phyloP scores from a whole-genome alignment of 2,113 vertebrate species.

The Candoia aspera region DNA sequence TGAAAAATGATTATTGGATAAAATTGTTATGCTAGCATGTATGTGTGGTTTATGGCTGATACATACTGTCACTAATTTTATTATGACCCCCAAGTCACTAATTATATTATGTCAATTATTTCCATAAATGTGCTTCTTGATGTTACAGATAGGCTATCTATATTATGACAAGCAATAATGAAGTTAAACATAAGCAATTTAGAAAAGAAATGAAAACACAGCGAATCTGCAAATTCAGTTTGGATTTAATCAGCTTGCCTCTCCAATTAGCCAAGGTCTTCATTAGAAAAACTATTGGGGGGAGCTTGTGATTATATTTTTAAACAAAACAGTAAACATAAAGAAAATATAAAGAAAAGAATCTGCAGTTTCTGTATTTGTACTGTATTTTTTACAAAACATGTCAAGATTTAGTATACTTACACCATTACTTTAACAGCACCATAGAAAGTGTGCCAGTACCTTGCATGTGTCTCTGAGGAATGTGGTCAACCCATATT shows the following conservation, averaged over 20 bases:
- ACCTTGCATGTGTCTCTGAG: neutral
- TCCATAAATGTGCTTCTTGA: neutral
- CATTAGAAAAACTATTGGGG: slow-evolving; percentile 51
- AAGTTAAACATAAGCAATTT: slow-evolving; percentile 57
- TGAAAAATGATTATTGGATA: slow-evolving; percentile 35
- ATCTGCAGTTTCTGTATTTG: slow-evolving; percentile 11
- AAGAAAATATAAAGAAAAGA: slow-evolving; percentile 15
- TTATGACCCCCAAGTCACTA: too few species aligned
- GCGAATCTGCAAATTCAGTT: slow-evolving; percentile 55
- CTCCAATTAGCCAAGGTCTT: slow-evolving; percentile 54
- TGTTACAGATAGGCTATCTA: slow-evolving; percentile 37
- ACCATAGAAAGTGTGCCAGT: neutral
- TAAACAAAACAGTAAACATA: neutral
- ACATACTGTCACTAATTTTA: neutral
- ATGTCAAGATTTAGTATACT: neutral
- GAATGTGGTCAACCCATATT: neutral
- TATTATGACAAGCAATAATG: slow-evolving; percentile 57
- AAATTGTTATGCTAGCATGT: slow-evolving; percentile 46
- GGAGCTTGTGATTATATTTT: slow-evolving; percentile 26
- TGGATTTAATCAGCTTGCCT: slow-evolving; percentile 56
- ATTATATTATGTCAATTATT: slow-evolving; percentile 7
- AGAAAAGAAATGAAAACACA: slow-evolving; percentile 57
- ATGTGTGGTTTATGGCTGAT: slow-evolving; percentile 27
- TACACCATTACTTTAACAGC: neutral
- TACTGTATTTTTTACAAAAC: neutral